Evolutionary conservation across 2,888 invertebrate species (phyloP).

Genomic region (Tenodera sinensis): DNA sequence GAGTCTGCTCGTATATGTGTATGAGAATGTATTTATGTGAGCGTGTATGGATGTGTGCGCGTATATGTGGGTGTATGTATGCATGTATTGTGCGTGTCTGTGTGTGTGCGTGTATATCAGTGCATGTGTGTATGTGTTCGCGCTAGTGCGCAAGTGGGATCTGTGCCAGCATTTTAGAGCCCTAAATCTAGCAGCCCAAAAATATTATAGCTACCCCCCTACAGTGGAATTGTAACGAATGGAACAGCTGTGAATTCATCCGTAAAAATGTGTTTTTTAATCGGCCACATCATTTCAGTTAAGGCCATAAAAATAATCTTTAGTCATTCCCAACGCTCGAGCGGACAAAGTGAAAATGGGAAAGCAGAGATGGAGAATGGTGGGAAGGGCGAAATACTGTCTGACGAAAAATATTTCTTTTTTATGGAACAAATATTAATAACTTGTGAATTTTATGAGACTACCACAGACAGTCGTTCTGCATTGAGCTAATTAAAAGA

Average conservation of each 20-base stretch:
- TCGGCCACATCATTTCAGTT: conserved; percentile 16
- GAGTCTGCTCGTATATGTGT: too few relatives aligned
- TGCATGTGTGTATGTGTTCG: background rate
- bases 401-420: conserved; percentile 4
- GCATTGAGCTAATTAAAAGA: conserved; percentile 6
- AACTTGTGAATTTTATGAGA: conserved; percentile 14
- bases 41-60: background rate
- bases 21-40: background rate
- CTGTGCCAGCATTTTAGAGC: background rate
- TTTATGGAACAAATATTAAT: conserved; percentile 19
- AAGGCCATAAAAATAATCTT: background rate
- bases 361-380: background rate
- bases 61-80: background rate
- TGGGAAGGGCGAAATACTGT: background rate
- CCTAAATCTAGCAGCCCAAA: conserved; percentile 21
- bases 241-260: conserved; percentile 29
- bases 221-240: background rate
- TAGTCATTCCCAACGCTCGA: background rate
- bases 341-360: background rate
- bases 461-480: background rate
- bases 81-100: background rate
- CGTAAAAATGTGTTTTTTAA: conserved; percentile 33
- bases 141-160: background rate
- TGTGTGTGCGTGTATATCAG: background rate
- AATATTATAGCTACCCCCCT: background rate